phyloP scores from a whole-genome alignment of 2,888 invertebrate genomes.

The Folsomia manolachei region DNA sequence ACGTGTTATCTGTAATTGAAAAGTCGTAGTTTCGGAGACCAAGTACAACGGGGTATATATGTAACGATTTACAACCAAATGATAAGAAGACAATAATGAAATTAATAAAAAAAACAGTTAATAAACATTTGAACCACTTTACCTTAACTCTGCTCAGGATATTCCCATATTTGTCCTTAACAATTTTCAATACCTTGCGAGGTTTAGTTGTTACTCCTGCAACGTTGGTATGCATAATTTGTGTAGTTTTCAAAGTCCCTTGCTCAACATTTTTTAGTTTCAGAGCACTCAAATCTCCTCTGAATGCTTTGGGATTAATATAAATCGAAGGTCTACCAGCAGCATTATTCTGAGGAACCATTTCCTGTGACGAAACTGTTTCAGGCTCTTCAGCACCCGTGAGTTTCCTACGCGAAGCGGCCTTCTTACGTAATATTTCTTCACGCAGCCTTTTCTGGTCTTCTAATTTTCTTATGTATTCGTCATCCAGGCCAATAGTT shows the following conservation, averaged over 20 bases:
- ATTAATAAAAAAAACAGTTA: neutral
- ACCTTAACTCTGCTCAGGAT: conserved; percentile 49
- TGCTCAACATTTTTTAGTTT: conserved; percentile 22
- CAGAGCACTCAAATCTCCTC: conserved; percentile 34
- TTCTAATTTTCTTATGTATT: conserved; percentile 57
- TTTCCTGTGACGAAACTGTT: neutral
- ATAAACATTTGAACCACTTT: conserved; percentile 31
- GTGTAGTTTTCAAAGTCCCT: conserved; percentile 3
- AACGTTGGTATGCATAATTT: neutral
- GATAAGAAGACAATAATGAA: neutral
- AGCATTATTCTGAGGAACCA: neutral
- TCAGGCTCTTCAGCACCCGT: conserved; percentile 19
- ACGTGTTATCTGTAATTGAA: too few relatives aligned
- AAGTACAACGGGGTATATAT: too few relatives aligned
- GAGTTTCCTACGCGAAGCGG: conserved; percentile 56
- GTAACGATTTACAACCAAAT: neutral
- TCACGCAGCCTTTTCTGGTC: conserved; percentile 57
- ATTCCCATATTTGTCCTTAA: conserved; percentile 49
- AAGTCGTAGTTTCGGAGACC: too few relatives aligned
- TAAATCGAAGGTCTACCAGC: conserved; percentile 30
- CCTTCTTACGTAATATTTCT: conserved; percentile 56
- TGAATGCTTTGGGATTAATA: conserved; percentile 41
- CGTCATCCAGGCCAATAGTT: conserved; percentile 49
- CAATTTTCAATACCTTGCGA: conserved; percentile 47
- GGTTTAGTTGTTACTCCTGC: conserved; percentile 27